phyloP scores from a whole-genome alignment of 2,797 vertebrate species.

The Lepidocolaptes lacrymiger region DNA sequence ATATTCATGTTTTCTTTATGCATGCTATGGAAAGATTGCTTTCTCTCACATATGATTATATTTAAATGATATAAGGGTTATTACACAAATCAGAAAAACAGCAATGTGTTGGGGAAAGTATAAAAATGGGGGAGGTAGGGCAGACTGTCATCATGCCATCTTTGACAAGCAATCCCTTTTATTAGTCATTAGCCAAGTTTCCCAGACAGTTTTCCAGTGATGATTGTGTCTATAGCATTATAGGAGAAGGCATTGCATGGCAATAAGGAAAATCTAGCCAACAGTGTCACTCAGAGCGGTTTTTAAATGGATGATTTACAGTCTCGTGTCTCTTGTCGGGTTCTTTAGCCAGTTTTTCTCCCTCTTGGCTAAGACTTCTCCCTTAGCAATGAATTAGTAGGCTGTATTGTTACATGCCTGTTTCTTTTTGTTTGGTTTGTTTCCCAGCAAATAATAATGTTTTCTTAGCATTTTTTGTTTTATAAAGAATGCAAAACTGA shows the following conservation, averaged over 20 bases:
- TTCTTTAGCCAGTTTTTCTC: background rate
- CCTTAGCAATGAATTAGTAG: background rate
- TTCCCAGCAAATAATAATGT: background rate
- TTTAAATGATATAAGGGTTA: slow-evolving; percentile 12
- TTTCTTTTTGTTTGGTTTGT: background rate
- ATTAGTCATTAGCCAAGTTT: slow-evolving; percentile 29
- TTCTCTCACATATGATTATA: background rate
- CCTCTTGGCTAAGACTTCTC: background rate
- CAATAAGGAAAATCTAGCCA: background rate
- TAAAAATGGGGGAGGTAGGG: slow-evolving; percentile 19
- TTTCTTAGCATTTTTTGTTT: background rate
- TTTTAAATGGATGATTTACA: background rate
- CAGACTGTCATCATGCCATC: background rate
- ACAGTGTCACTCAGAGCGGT: background rate
- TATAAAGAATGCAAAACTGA: background rate
- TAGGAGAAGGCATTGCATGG: background rate
- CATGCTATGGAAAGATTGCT: background rate
- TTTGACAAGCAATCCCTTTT: slow-evolving; percentile 6
- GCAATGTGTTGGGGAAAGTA: background rate
- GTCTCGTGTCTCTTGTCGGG: background rate
- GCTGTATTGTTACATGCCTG: background rate
- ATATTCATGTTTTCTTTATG: slow-evolving; percentile 33
- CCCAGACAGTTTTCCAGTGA: background rate
- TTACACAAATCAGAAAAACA: slow-evolving; percentile 25
- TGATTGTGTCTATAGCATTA: background rate